Base-by-base conservation (phyloP, 2,888 invertebrate genomes). In the Leptinotarsa juncta region DNA sequence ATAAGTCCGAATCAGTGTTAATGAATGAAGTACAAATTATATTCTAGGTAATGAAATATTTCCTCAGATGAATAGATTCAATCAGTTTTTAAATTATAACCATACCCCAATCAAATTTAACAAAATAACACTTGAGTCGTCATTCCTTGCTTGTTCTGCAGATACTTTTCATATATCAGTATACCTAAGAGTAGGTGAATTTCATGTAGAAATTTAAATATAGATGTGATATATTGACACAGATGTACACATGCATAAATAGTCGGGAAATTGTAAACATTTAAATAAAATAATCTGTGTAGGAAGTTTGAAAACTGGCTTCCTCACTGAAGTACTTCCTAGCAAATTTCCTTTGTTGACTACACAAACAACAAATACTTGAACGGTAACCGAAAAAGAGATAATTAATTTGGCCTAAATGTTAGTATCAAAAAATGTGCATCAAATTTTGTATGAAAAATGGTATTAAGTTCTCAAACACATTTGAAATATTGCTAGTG, bases 161-260 rank as follows among this genome's bases (percentile, higher is more conserved):
- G 42, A 42, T 10, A 42, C 12, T 48, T 18, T 66, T 50, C 50
- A 23, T 23, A 48, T 60, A 3, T 20, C 26, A 15, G 14, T 60
- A 23, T 26, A 2, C 18, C 15, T 10, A 50, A 67, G 50, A 67
- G 20, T 67, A 20, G 66, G 66, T 50, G 66, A 67, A 14, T 50
- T 67, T 49, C 15, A 23, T 67, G 49, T 14, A 42, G 42, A 7
- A 48, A 48, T 49, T 23, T n/a, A 67, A 49, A 67, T 67, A 67
- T 67, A 67, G 66, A 67, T 67, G 50, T 49, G 26, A 50, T 50
- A 49, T 67, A 67, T 67, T 67, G 67, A 67, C 67, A 67, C 51
- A 50, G 51, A 14, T 67, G 67, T 53, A 53, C 67, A 51, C 53
- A 23, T 67, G 67, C 67, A 67, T 32, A 67, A 67, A 50, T 67